phyloP scores from a whole-genome alignment of 2,113 vertebrate species.

The Holacanthus passer region DNA sequence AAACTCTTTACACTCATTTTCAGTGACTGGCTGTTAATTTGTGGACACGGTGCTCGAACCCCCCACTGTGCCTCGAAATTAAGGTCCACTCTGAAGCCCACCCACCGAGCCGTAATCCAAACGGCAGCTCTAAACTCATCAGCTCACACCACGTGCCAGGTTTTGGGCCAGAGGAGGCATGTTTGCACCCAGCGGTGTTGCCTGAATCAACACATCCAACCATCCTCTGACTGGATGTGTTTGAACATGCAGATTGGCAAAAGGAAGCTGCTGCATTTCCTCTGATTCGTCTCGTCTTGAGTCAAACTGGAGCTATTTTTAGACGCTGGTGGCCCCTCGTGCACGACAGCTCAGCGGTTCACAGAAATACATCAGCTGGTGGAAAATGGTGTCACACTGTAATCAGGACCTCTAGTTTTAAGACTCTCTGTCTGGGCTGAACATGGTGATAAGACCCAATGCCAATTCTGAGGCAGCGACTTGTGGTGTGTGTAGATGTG shows the following conservation, averaged over 20 bases:
- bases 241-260: neutral
- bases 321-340: neutral
- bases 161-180: neutral
- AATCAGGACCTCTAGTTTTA: neutral
- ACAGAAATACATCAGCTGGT: slow-evolving; percentile 8
- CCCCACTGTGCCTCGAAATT: neutral
- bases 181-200: neutral
- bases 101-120: neutral
- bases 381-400: neutral
- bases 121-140: neutral
- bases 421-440: neutral
- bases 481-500: neutral
- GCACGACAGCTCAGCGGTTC: neutral
- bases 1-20: neutral
- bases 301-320: slow-evolving; percentile 21
- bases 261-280: slow-evolving; percentile 21
- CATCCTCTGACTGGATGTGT: neutral
- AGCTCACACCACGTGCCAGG: neutral
- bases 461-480: neutral
- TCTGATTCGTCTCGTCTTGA: neutral
- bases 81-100: neutral
- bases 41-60: neutral
- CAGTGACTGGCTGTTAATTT: neutral
- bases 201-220: neutral
- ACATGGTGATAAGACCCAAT: neutral